Evolutionary conservation across 1,140 invertebrate genomes (phyloP).

Genomic region (Plectrocnemia conspersa): DNA sequence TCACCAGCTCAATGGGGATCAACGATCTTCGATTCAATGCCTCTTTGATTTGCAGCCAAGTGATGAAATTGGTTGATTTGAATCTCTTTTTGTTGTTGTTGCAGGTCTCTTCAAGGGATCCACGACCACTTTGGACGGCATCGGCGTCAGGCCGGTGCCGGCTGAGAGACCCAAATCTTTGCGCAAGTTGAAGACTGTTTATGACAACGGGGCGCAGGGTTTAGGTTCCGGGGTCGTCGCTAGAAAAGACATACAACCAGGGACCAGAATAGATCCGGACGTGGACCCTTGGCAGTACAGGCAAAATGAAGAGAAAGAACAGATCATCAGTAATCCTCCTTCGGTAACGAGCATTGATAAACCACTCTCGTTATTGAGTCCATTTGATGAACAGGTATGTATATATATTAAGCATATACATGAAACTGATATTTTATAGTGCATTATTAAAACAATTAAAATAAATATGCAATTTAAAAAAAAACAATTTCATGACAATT

Average conservation of each 20-base stretch:
- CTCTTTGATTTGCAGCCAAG: not conserved
- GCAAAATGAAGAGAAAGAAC: constrained; percentile 35
- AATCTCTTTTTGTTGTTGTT: constrained; percentile 37
- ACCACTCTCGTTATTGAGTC: constrained; percentile 71
- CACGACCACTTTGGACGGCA: constrained; percentile 57
- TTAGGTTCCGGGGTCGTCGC: constrained; percentile 37
- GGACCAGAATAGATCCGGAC: constrained; percentile 40
- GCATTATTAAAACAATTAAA: no score
- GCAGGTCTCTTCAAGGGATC: constrained; percentile 74
- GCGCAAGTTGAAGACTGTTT: constrained; percentile 62
- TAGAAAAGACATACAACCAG: constrained; percentile 43
- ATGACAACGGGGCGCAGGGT: constrained; percentile 47
- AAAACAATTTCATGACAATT: no score
- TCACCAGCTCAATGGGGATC: not conserved
- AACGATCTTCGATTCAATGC: not conserved
- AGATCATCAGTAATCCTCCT: constrained; percentile 36
- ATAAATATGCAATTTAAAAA: no score
- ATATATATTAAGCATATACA: constrained; percentile 13
- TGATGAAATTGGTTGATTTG: not conserved
- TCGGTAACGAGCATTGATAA: constrained; percentile 53
- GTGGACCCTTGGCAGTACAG: constrained; percentile 38
- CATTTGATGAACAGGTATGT: constrained; percentile 80
- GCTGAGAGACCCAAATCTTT: constrained; percentile 71
- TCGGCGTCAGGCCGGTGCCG: constrained; percentile 53
- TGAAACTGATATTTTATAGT: no score